Evolutionary conservation across 2,113 vertebrate genomes (phyloP), one percentile per base, ranked within the genome.

Genomic region (Chlamydotis undulata): DNA sequence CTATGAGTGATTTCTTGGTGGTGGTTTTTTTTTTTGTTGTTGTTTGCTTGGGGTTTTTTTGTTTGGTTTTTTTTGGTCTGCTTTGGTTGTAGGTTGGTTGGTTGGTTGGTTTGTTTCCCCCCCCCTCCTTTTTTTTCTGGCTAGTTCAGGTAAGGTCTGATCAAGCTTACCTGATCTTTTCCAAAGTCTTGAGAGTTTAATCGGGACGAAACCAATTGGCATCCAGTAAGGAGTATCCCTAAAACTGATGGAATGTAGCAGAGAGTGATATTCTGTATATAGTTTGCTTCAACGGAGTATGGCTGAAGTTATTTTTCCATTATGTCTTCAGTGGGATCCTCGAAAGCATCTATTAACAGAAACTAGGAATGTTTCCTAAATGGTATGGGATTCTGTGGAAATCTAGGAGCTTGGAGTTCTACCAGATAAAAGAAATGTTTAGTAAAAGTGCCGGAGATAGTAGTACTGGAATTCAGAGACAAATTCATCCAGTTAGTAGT

Each of bases 251-350:
- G 73, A 86, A 92, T 64, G 43, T 37, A 73, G 49, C 22, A 64
- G 39, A 61, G n/a, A 67, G 43, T 41, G 17, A 74, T 29, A 39
- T 68, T 92, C 77, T 94, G 69, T 52, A 18, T 78, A 49, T 84
- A 77, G 52, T 89, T 67, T 10, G 28, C 90, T 96, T 88, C 63
- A 61, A 9, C 45, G 83, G 29, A 74, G 35, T 75, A n/a, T 67
- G 64, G 80, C 33, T 92, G 76, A 92, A 91, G 33, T 84, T 60
- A 70, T 90, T 96, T 96, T 93, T 97, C 93, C 53, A 18, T 84
- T 95, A 35, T 77, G 64, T 43, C 33, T 92, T 93, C 49, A 79
- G 26, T 71, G 43, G 35, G 45, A 68, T 93, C 50, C 70, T 95
- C 77, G 43, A 73, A 76, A 89, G 45, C 24, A 61, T 71, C 65